Percentiles rank a stretch among this genome's conserved stretches.
Conservation (phyloP, 2,113 vertebrate genomes). For the Pelobates fuscus region DNA sequence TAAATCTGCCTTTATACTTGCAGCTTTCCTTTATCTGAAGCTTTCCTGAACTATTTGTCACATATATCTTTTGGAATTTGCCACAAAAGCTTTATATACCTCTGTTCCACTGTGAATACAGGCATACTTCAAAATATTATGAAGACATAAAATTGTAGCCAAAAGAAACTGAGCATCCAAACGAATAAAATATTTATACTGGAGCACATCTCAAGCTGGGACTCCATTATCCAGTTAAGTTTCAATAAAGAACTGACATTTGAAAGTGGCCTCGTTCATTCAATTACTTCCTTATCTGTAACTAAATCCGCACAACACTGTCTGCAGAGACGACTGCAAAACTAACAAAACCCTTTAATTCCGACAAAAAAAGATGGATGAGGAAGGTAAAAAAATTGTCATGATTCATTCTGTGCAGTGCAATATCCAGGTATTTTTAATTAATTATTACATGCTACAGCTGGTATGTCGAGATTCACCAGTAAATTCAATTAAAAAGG, state of each 20-base stretch:
- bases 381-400: no score
- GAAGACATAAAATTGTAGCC: conserved; percentile 1
- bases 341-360: no score
- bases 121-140: conserved; percentile 1
- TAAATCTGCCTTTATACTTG: neutral
- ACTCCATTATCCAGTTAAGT: conserved; percentile 10
- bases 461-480: no score
- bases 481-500: no score
- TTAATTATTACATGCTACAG: no score
- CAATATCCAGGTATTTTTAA: no score
- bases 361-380: no score
- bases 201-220: neutral
- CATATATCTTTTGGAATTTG: neutral
- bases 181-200: conserved; percentile 8
- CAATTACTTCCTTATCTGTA: conserved; percentile 41
- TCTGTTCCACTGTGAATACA: conserved; percentile 13
- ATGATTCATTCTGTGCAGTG: no score
- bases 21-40: neutral
- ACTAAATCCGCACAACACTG: conserved; percentile 2
- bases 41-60: conserved; percentile 9
- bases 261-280: conserved; percentile 16
- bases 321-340: neutral
- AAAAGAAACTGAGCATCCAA: neutral
- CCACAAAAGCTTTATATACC: neutral
- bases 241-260: conserved; percentile 18